These are phyloP conservation scores for Microtus oregoni DNA, from an alignment of 2,113 vertebrate genomes.

Conservation along the genomic window DNA sequence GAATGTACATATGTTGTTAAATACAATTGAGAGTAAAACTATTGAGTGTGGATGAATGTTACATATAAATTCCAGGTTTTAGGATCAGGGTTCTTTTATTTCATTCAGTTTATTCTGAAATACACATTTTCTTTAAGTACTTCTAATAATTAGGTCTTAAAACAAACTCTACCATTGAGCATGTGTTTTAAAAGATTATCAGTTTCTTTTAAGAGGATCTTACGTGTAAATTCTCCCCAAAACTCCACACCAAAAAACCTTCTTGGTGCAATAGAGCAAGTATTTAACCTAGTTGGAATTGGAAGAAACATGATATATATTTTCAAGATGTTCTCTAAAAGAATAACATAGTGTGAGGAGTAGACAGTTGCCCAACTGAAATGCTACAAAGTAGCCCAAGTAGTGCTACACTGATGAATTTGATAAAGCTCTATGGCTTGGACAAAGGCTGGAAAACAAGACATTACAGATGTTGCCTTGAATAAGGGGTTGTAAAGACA, in stretches of 20 bases:
- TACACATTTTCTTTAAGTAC: not conserved
- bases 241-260: not conserved
- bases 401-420: not conserved
- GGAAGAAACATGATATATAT: not conserved
- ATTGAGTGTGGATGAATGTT: not conserved
- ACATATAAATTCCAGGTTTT: not conserved
- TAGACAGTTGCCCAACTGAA: not conserved
- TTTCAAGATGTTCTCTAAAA: not conserved
- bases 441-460: not conserved
- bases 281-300: not conserved
- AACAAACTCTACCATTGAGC: not conserved
- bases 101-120: conserved; percentile 1
- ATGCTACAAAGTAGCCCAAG: not conserved
- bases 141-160: not conserved
- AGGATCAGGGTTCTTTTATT: not conserved
- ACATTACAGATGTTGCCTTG: not conserved
- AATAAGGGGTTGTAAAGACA: not conserved
- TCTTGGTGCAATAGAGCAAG: not conserved
- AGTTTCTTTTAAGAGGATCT: not conserved
- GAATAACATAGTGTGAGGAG: not conserved
- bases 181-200: not conserved
- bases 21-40: conserved; percentile 1
- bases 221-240: not conserved
- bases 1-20: conserved; percentile 25
- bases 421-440: not conserved